phyloP scores from a whole-genome alignment of 2,113 vertebrate species.

The Planiliza haematocheilus region DNA sequence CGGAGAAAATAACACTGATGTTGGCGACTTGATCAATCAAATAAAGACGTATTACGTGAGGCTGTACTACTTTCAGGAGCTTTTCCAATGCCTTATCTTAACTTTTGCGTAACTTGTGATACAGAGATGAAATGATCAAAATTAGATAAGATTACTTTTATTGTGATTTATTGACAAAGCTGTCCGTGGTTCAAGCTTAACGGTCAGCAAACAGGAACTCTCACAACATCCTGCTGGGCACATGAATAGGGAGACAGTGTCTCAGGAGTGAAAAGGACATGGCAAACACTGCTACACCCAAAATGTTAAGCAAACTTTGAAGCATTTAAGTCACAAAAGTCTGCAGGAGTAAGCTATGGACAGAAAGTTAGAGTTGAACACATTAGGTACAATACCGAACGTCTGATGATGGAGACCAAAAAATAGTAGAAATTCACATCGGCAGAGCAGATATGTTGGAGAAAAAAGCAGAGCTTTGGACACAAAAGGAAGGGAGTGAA shows the following conservation, averaged over 20 bases:
- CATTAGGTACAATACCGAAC: not conserved
- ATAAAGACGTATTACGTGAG: slow-evolving; percentile 1
- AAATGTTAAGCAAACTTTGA: slow-evolving; percentile 54
- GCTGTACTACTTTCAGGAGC: not conserved
- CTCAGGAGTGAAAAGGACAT: slow-evolving; percentile 58
- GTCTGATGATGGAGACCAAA: slow-evolving; percentile 8
- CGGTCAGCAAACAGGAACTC: slow-evolving; percentile 73
- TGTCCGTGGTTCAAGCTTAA: slow-evolving; percentile 37
- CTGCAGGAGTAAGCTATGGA: not conserved
- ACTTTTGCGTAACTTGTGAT: not conserved
- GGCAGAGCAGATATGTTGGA: slow-evolving; percentile 1
- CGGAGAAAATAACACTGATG: slow-evolving; percentile 15
- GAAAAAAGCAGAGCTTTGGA: not conserved
- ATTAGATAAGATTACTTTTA: slow-evolving; percentile 2
- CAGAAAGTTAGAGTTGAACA: not conserved
- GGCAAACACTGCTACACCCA: slow-evolving; percentile 78
- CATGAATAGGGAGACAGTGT: slow-evolving; percentile 46
- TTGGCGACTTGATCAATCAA: slow-evolving; percentile 15
- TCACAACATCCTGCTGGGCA: slow-evolving; percentile 69
- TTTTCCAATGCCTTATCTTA: slow-evolving; percentile 21
- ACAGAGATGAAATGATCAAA: not conserved
- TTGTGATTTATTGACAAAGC: slow-evolving; percentile 58
- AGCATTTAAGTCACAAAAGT: slow-evolving; percentile 40
- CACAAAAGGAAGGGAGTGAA: not conserved
- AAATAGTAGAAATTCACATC: not conserved